phyloP scores from a whole-genome alignment of 1,140 invertebrate species.

The Saccostrea glomerata region DNA sequence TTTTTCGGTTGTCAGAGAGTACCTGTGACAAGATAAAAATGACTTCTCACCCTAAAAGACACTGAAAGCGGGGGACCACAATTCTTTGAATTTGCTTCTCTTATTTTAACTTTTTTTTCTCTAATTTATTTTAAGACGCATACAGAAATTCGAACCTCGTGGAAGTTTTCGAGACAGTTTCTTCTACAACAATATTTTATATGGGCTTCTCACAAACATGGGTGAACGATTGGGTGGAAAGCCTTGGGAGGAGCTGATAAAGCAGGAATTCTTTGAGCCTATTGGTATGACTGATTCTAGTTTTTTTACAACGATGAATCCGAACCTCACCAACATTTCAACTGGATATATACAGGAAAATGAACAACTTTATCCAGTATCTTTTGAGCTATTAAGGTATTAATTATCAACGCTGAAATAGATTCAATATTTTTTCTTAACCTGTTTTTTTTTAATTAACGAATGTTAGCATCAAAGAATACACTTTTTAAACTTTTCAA shows the following conservation, averaged over 20 bases:
- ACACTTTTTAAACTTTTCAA: too few relatives aligned
- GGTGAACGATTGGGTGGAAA: constrained; percentile 54
- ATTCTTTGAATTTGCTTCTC: too few relatives aligned
- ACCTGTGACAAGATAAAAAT: too few relatives aligned
- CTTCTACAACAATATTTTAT: constrained; percentile 60
- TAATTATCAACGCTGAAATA: too few relatives aligned
- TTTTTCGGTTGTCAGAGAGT: too few relatives aligned
- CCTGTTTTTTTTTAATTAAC: too few relatives aligned
- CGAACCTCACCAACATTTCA: constrained; percentile 50
- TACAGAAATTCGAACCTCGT: constrained; percentile 47
- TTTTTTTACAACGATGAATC: constrained; percentile 51
- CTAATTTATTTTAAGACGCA: constrained; percentile 38
- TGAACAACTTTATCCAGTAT: constrained; percentile 35
- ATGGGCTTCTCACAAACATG: constrained; percentile 58
- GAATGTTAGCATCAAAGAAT: too few relatives aligned
- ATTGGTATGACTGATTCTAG: constrained; percentile 58
- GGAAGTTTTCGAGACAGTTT: constrained; percentile 56
- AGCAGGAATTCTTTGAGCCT: constrained; percentile 52
- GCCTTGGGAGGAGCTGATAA: constrained; percentile 60
- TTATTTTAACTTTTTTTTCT: too few relatives aligned
- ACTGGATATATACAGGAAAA: constrained; percentile 50
- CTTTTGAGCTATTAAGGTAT: constrained; percentile 43
- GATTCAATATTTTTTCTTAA: too few relatives aligned
- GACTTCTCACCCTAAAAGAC: too few relatives aligned
- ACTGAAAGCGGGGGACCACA: too few relatives aligned